A percentile compares a stretch with the other conserved stretches of the same genome.
These are phyloP conservation scores for Leistus spinibarbis DNA, from an alignment of 2,888 invertebrate genomes.

Conservation along the genomic window DNA sequence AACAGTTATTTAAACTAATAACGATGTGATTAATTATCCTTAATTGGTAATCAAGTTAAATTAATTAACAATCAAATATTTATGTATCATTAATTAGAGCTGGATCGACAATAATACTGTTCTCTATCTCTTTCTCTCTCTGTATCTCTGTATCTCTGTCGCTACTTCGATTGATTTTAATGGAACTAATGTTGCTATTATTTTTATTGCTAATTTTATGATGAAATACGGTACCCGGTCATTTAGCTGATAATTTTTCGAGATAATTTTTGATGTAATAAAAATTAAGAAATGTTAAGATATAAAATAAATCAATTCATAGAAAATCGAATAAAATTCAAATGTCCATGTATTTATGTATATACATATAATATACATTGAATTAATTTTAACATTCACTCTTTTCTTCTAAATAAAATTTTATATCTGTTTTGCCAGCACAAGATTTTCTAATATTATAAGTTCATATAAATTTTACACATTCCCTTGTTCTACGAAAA, in stretches of 20 bases:
- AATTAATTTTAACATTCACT: too few relatives aligned
- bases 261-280: not conserved
- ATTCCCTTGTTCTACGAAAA: too few relatives aligned
- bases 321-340: not conserved
- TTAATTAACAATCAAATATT: conserved; percentile 27
- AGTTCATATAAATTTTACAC: too few relatives aligned
- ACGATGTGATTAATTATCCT: conserved; percentile 23
- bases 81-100: conserved; percentile 16
- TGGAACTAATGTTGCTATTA: conserved; percentile 1
- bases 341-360: too few relatives aligned
- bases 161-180: not conserved
- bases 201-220: conserved; percentile 22
- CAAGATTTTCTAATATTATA: too few relatives aligned
- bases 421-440: too few relatives aligned
- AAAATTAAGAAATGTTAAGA: not conserved
- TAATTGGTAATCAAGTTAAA: conserved; percentile 31
- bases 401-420: too few relatives aligned
- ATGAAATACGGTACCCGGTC: not conserved
- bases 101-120: not conserved
- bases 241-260: not conserved
- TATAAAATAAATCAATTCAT: not conserved
- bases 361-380: too few relatives aligned
- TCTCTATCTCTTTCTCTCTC: too few relatives aligned
- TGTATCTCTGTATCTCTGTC: too few relatives aligned
- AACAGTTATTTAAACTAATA: conserved; percentile 17